A percentile compares a stretch with the other conserved stretches of the same genome.
These are phyloP conservation scores for Poecilia picta DNA, from an alignment of 2,797 vertebrate genomes.

Conservation along the genomic window DNA sequence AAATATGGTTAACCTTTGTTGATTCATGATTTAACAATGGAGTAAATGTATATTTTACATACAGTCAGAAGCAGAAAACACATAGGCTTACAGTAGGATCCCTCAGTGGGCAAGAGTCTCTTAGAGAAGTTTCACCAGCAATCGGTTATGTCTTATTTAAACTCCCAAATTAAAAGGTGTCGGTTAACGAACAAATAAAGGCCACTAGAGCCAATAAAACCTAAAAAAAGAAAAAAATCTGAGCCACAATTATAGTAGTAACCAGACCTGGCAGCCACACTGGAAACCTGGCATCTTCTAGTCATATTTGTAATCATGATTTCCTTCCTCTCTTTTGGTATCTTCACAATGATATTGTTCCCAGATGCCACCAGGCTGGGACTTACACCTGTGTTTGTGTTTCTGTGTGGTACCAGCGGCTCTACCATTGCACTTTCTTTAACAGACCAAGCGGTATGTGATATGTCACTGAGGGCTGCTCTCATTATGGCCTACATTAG, in stretches of 20 bases:
- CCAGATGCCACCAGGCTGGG: constrained; percentile 40
- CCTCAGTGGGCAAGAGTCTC: not conserved
- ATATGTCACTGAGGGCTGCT: constrained; percentile 69
- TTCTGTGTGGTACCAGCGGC: constrained; percentile 44
- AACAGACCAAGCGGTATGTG: constrained; percentile 55
- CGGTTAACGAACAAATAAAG: too few relatives aligned
- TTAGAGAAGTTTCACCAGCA: too few relatives aligned
- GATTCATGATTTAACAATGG: too few relatives aligned
- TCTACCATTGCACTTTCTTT: constrained; percentile 47
- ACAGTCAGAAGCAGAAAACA: too few relatives aligned
- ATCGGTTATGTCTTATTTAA: not conserved
- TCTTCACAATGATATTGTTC: constrained; percentile 37
- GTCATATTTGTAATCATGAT: not conserved
- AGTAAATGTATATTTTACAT: too few relatives aligned
- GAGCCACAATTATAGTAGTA: not conserved
- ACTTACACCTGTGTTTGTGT: constrained; percentile 54
- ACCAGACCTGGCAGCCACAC: not conserved
- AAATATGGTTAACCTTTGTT: too few relatives aligned
- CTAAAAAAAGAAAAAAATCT: too few relatives aligned
- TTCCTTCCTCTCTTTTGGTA: constrained; percentile 11
- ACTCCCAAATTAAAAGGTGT: not conserved
- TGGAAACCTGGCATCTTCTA: not conserved
- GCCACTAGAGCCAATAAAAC: too few relatives aligned
- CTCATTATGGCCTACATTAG: constrained; percentile 83
- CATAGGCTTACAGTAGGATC: not conserved